These are phyloP conservation scores for Eurosta solidaginis DNA, from an alignment of 1,140 invertebrate genomes.

Conservation along the genomic window DNA sequence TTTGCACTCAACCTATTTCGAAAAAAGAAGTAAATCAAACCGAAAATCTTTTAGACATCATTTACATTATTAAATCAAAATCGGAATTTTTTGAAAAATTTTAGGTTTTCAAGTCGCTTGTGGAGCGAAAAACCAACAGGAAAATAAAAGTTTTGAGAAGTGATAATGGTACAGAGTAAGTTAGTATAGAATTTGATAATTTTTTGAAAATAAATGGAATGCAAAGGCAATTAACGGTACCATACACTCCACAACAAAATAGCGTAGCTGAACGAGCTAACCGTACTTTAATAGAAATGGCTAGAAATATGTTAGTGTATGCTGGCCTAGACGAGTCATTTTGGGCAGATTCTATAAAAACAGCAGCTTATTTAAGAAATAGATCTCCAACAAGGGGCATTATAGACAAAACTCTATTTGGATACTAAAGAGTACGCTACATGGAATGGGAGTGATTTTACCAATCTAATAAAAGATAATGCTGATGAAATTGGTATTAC, in stretches of 20 bases:
- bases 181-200: constrained; percentile 18
- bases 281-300: constrained; percentile 39
- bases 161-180: constrained; percentile 59
- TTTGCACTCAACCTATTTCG: too few relatives aligned
- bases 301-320: constrained; percentile 49
- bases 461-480: not conserved
- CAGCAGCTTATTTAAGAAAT: constrained; percentile 50
- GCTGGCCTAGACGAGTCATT: constrained; percentile 49
- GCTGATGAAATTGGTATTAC: too few relatives aligned
- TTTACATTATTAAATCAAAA: constrained; percentile 60
- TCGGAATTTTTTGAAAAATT: constrained; percentile 44
- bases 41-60: constrained; percentile 47
- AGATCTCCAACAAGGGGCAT: constrained; percentile 29
- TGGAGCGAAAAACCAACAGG: not conserved
- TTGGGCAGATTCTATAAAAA: constrained; percentile 61
- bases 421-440: not conserved
- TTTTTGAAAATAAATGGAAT: constrained; percentile 26
- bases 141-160: constrained; percentile 47
- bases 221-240: too few relatives aligned
- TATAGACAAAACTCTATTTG: constrained; percentile 28
- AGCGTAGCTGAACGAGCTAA: too few relatives aligned
- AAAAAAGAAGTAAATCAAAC: too few relatives aligned
- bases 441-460: not conserved
- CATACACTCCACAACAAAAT: constrained; percentile 50
- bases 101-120: not conserved